phyloP scores from a whole-genome alignment of 2,888 invertebrate species.

The Harmothoe impar region DNA sequence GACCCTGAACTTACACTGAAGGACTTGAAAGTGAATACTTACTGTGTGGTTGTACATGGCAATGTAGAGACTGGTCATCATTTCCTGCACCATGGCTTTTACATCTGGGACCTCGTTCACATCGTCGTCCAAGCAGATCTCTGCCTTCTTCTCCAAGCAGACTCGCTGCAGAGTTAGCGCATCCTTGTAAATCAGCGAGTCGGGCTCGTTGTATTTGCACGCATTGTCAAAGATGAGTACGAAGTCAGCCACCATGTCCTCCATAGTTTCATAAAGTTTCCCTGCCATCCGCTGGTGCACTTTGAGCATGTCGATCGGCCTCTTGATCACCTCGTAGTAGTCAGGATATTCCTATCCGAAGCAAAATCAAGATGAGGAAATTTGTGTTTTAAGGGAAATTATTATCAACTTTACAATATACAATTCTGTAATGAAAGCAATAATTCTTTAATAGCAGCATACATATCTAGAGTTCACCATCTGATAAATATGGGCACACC shows the following conservation, averaged over 20 bases:
- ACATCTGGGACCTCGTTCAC: constrained; percentile 93
- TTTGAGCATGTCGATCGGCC: constrained; percentile 96
- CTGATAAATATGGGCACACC: no score
- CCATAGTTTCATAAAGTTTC: constrained; percentile 90
- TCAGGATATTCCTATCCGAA: constrained; percentile 92
- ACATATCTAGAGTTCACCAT: no score
- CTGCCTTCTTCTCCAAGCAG: constrained; percentile 94
- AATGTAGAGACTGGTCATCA: constrained; percentile 95
- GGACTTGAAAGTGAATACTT: constrained; percentile 47
- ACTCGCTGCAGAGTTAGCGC: constrained; percentile 95
- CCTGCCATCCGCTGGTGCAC: constrained; percentile 95
- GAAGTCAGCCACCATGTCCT: constrained; percentile 95
- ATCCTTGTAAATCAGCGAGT: constrained; percentile 98
- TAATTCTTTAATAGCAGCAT: not conserved
- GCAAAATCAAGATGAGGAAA: constrained; percentile 63
- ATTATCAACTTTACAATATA: not conserved
- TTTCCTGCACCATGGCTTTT: constrained; percentile 93
- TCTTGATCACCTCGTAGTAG: constrained; percentile 96
- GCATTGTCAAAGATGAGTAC: constrained; percentile 97
- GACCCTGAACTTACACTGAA: no score
- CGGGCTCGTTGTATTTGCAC: constrained; percentile 97
- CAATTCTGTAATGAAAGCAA: not conserved
- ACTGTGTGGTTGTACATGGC: constrained; percentile 95
- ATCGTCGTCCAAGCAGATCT: constrained; percentile 87
- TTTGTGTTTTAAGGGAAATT: constrained; percentile 64